Evolutionary conservation across 2,113 vertebrate genomes (phyloP).

Genomic region (Trochalopteron elliotii): DNA sequence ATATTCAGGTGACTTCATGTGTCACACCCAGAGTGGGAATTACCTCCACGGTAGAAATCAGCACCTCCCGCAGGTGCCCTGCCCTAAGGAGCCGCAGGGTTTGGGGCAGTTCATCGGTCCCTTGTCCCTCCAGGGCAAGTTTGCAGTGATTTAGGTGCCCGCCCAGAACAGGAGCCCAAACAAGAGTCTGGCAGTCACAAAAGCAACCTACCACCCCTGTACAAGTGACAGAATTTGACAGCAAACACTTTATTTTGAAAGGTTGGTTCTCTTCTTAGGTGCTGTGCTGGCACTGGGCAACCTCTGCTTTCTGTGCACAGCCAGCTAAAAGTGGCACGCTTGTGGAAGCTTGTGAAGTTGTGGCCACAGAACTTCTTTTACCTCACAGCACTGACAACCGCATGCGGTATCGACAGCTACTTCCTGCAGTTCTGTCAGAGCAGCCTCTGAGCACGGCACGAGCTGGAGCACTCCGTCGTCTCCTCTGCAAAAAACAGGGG

Average conservation of each 20-base stretch:
- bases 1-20: background rate
- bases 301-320: background rate
- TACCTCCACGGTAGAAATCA: background rate
- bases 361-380: background rate
- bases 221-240: background rate
- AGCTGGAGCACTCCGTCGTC: background rate
- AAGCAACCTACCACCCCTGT: background rate
- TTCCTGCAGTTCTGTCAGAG: background rate
- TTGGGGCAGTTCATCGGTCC: background rate
- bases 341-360: background rate
- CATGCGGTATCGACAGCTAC: background rate
- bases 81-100: background rate
- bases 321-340: too few species aligned
- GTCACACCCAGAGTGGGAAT: background rate
- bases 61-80: background rate
- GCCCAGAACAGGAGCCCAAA: background rate
- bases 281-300: background rate
- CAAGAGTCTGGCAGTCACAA: background rate
- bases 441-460: background rate
- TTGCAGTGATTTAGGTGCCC: background rate
- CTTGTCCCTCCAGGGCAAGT: fast-evolving
- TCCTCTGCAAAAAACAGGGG: background rate
- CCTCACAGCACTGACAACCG: background rate
- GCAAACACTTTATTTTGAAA: background rate
- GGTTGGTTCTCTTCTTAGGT: background rate